A percentile compares a stretch with the other conserved stretches of the same genome.
These are phyloP conservation scores for Darevskia nairensis DNA, from an alignment of 2,797 vertebrate species.

Conservation along the genomic window DNA sequence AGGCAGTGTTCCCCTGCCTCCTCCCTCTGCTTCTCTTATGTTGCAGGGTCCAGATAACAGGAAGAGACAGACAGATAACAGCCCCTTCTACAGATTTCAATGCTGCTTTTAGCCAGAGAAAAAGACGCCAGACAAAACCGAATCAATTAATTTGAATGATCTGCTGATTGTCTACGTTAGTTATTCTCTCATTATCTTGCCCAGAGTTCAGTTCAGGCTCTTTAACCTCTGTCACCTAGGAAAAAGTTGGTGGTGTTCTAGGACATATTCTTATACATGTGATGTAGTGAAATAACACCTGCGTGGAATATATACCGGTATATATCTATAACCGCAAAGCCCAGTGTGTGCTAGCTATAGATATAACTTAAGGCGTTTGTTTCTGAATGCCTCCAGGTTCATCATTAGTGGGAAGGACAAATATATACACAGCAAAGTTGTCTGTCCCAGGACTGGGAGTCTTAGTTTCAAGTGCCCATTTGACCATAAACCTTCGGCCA, in stretches of 20 bases:
- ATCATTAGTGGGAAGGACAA: background rate
- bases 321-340: background rate
- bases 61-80: constrained; percentile 72
- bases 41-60: constrained; percentile 69
- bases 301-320: background rate
- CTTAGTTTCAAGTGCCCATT: background rate
- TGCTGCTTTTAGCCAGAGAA: constrained; percentile 70
- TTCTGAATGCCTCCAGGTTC: background rate
- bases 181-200: constrained; percentile 77
- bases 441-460: background rate
- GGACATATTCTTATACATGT: background rate
- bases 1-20: constrained; percentile 52
- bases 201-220: constrained; percentile 41
- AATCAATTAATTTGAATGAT: constrained; percentile 87
- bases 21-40: constrained; percentile 43
- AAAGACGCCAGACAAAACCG: constrained; percentile 74
- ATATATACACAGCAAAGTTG: background rate
- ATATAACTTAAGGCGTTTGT: background rate
- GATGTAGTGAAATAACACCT: background rate
- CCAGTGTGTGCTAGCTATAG: background rate
- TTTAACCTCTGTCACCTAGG: constrained; percentile 46
- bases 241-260: background rate
- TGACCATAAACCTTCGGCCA: background rate
- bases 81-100: constrained; percentile 72
- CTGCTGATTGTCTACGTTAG: constrained; percentile 83